A percentile compares a stretch with the other conserved stretches of the same genome.
phyloP scores from a whole-genome alignment of 2,797 vertebrate genomes.

The Coluber constrictor region DNA sequence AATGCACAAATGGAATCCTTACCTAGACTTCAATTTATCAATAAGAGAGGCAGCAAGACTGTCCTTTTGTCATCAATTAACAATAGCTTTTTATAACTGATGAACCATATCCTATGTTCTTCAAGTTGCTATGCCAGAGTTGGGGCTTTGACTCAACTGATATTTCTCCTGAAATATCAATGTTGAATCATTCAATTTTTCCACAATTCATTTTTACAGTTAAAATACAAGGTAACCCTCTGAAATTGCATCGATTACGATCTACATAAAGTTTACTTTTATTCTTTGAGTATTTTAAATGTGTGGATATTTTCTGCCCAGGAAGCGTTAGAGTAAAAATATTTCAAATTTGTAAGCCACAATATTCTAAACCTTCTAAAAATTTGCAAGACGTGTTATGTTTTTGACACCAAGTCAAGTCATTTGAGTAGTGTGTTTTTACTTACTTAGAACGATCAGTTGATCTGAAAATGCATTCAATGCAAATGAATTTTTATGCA shows the following conservation, averaged over 20 bases:
- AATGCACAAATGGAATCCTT: not conserved
- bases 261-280: not conserved
- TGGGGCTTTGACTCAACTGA: not conserved
- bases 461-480: not conserved
- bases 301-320: not conserved
- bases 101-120: not conserved
- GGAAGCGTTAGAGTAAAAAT: not conserved
- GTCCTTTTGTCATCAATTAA: not conserved
- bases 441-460: not conserved
- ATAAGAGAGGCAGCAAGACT: not conserved
- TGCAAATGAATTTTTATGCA: not conserved
- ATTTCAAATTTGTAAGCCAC: too few species aligned
- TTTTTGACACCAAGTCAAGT: not conserved
- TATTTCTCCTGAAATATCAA: not conserved
- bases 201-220: not conserved
- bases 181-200: not conserved
- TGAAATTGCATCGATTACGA: not conserved
- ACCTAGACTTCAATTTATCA: not conserved
- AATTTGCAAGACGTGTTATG: not conserved
- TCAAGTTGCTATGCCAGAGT: not conserved
- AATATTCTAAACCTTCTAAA: not conserved
- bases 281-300: not conserved
- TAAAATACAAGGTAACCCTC: not conserved
- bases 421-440: not conserved
- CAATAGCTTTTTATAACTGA: not conserved